Base-by-base conservation (phyloP, 2,888 invertebrate genomes). In the Embidobia sp. region DNA sequence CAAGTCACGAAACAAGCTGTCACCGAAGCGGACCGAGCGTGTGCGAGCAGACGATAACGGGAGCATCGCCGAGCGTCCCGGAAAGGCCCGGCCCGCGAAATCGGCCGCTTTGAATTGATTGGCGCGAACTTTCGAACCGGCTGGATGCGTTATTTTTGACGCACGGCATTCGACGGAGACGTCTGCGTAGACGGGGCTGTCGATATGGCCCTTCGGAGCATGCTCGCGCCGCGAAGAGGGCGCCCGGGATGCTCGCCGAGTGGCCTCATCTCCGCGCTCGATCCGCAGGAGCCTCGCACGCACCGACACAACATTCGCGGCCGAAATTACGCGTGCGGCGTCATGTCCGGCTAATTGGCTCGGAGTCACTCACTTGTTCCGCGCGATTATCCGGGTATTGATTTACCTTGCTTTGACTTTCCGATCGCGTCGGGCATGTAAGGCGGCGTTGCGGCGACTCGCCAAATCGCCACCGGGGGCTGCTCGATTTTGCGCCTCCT, bases 1-100 rank as follows among this genome's bases (percentile, higher is more conserved):
- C 66, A 18, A 53, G 66, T 66, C 66, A 53, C 53, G 66, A 64
- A 27, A 11, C 59, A 6, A 26, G 16, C 11, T 35, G 26, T 4
- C 22, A 22, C n/a, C 35, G 35, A n/a, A n/a, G n/a, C n/a, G n/a
- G n/a, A n/a, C n/a, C 16, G 18, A 18, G 31, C 55, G 46, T 46
- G 48, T 13, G 8, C 40, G 19, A 66, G 53, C 46, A 53, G 66
- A 66, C 53, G 53, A 66, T 55, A 66, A 53, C n/a, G 35, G 64
- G 27, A 53, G 22, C 22, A n/a, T n/a, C n/a, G n/a, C n/a, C n/a
- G n/a, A n/a, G n/a, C n/a, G n/a, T n/a, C n/a, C n/a, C n/a, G n/a
- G n/a, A n/a, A n/a, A n/a, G n/a, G n/a, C n/a, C n/a, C n/a, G n/a
- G n/a, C n/a, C n/a, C n/a, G n/a, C n/a, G n/a, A n/a, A n/a, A n/a